Evolutionary conservation across 2,888 invertebrate genomes (phyloP), one percentile per base, ranked within the genome.

Genomic region (Cheilosia impressa): DNA sequence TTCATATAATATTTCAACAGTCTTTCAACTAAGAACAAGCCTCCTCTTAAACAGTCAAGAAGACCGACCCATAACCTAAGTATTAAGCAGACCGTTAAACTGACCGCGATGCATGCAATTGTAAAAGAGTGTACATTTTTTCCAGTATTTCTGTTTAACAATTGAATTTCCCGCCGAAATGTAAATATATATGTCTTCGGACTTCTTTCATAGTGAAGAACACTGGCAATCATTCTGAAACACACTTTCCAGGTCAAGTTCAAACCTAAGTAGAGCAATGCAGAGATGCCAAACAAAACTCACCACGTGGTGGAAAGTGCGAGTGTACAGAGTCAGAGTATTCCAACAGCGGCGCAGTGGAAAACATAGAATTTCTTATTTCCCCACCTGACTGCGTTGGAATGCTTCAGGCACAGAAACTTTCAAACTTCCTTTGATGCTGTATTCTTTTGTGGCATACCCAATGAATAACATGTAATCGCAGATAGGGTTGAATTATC

Each of bases 181-280:
- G 3, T 10, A 34, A 34, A 3, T 2, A 45, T 19, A 9, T 1
- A 17, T 47, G 7, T 17, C 0, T 10, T 47, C 3, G 2, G 17
- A 45, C 17, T n/a, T 17, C 9, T 52, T 27, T 2, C 17, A 6
- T 4, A 27, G n/a, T 52, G 3, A 10, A 15, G 1, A 24, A 41
- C 24, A 24, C 27, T 22, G 41, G n/a, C 6, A 17, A 38, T 58
- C 31, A 58, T 58, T 66, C 10, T 31, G 27, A 63, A 50, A 52
- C 31, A 10, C 43, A 38, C 53, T 38, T 38, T 66, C n/a, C 53
- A 68, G 68, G 60, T 62, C 77, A 77, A 69, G 68, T 77, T 77
- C 68, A 69, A 45, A n/a, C 34, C 15, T 43, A 55, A 52, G n/a
- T 66, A 66, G 58, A 27, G 55, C 66, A 77, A 68, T 60, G 66